Evolutionary conservation across 2,888 invertebrate species (phyloP).

Genomic region (Achlya flavicornis): DNA sequence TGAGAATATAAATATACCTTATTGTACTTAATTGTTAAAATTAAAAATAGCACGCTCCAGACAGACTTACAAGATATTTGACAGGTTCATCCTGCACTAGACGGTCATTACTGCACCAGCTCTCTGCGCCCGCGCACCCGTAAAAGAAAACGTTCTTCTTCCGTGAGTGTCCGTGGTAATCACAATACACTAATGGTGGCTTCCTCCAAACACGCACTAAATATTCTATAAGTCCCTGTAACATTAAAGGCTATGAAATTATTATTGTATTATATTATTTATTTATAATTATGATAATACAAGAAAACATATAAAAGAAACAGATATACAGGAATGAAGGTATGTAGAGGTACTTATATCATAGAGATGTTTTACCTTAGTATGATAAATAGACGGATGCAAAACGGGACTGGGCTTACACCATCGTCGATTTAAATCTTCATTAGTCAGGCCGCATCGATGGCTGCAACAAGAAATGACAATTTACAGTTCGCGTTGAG

Average conservation of each 20-base stretch:
- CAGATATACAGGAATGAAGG: background rate
- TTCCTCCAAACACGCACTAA: conserved; percentile 84
- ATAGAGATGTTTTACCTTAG: conserved; percentile 82
- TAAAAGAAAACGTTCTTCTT: conserved; percentile 94
- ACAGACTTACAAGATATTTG: conserved; percentile 83
- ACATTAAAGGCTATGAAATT: background rate
- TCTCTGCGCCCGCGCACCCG: conserved; percentile 89
- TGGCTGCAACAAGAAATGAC: conserved; percentile 85
- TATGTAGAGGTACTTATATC: background rate
- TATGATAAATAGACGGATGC: conserved; percentile 93
- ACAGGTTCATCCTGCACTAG: conserved; percentile 82
- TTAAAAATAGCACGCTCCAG: conserved; percentile 13
- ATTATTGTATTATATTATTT: too few species aligned
- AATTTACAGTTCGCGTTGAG: conserved; percentile 51
- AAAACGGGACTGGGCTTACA: conserved; percentile 88
- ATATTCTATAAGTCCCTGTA: conserved; percentile 86
- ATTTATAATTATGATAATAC: too few species aligned
- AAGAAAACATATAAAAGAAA: too few species aligned
- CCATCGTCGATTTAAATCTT: conserved; percentile 94
- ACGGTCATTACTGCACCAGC: conserved; percentile 86
- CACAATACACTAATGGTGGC: conserved; percentile 87
- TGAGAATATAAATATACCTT: background rate
- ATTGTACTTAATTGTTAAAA: background rate
- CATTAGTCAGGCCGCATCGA: conserved; percentile 92
- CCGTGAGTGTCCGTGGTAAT: conserved; percentile 93